Evolutionary conservation across 1,140 invertebrate species (phyloP).

Genomic region (Tetragnatha versicolor): DNA sequence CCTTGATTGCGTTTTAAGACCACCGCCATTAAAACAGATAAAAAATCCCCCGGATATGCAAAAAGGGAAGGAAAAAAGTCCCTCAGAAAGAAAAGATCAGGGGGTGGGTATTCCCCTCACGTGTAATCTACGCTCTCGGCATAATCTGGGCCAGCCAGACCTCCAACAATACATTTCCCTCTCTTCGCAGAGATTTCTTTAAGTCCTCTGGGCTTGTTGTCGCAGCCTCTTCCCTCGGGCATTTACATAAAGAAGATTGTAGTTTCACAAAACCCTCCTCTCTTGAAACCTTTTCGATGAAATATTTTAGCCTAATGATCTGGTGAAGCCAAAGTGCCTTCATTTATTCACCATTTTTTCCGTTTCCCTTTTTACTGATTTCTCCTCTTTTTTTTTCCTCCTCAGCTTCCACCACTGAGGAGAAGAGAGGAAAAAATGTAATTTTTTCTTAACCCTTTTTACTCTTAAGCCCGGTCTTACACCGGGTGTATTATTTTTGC

Average conservation of each 20-base stretch:
- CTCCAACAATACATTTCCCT: constrained; percentile 44
- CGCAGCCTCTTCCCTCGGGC: constrained; percentile 31
- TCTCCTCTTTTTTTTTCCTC: too few relatives aligned
- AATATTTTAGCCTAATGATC: constrained; percentile 54
- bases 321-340: constrained; percentile 50
- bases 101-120: constrained; percentile 40
- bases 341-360: constrained; percentile 54
- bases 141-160: constrained; percentile 37
- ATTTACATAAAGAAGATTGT: constrained; percentile 55
- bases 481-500: constrained; percentile 49
- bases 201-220: constrained; percentile 51
- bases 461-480: constrained; percentile 53
- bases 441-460: constrained; percentile 37
- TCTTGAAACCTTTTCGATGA: constrained; percentile 48
- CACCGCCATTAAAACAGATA: constrained; percentile 36
- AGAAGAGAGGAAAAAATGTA: constrained; percentile 9
- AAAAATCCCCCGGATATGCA: constrained; percentile 23
- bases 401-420: neutral
- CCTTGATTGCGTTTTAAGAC: constrained; percentile 32
- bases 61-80: constrained; percentile 14
- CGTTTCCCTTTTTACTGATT: too few relatives aligned
- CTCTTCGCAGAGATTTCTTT: constrained; percentile 36
- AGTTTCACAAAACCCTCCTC: constrained; percentile 22
- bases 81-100: constrained; percentile 17
- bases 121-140: constrained; percentile 51